A percentile compares a stretch with the other conserved stretches of the same genome.
Evolutionary conservation across 2,797 vertebrate species (phyloP).

Genomic region (Sebastes nivosus): DNA sequence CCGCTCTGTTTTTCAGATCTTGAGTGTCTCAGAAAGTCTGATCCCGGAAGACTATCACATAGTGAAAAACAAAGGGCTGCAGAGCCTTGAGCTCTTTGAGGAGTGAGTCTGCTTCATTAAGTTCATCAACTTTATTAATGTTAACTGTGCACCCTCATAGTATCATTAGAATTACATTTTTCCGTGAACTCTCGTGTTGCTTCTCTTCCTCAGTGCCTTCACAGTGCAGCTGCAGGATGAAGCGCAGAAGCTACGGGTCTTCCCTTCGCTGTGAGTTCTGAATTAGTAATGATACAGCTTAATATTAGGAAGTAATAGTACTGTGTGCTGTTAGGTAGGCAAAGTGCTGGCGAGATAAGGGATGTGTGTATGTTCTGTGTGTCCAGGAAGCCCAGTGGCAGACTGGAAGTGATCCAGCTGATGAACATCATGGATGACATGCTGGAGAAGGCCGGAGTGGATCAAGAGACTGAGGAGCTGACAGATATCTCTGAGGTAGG

Average conservation of each 20-base stretch:
- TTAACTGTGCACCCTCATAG: background rate
- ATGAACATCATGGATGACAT: conserved; percentile 89
- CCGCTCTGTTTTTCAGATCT: conserved; percentile 58
- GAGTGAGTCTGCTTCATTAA: conserved; percentile 81
- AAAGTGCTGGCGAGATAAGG: background rate
- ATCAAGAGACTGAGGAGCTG: conserved; percentile 77
- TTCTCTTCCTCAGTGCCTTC: conserved; percentile 84
- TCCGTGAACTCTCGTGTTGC: background rate
- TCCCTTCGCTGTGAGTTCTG: conserved; percentile 62
- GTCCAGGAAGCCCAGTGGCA: conserved; percentile 87
- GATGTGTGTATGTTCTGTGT: background rate
- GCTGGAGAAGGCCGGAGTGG: conserved; percentile 87
- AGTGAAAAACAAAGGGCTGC: conserved; percentile 87
- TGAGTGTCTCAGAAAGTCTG: conserved; percentile 76
- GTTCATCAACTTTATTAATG: background rate
- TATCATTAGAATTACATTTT: background rate
- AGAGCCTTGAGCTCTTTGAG: conserved; percentile 86
- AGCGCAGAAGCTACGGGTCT: conserved; percentile 84
- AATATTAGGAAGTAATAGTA: background rate
- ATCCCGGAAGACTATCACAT: conserved; percentile 91
- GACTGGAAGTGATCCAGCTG: conserved; percentile 87
- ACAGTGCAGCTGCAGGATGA: conserved; percentile 88
- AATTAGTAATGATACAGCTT: background rate
- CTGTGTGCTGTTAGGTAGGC: background rate
- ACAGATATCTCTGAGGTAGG: conserved; percentile 86